Evolutionary conservation across 2,113 vertebrate species (phyloP).

Genomic region (Colossoma macropomum): DNA sequence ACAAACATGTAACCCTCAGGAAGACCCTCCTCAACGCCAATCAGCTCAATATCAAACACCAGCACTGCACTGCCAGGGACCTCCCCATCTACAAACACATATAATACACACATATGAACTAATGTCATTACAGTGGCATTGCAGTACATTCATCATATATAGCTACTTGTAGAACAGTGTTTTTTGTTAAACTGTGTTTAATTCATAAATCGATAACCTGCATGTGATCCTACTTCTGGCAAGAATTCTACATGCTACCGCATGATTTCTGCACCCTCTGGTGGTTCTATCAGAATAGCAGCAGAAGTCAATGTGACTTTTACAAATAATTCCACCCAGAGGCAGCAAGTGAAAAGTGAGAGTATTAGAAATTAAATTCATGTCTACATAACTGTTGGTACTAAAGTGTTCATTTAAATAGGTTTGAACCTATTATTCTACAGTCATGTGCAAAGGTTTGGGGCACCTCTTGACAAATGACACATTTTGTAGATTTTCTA

Average conservation of each 20-base stretch:
- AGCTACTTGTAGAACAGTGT: background rate
- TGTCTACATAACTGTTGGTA: no score
- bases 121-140: background rate
- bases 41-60: constrained; percentile 90
- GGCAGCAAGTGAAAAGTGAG: background rate
- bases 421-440: no score
- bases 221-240: background rate
- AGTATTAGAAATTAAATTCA: no score
- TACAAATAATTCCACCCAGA: no score
- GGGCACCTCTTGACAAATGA: no score
- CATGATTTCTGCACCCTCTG: background rate
- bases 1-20: constrained; percentile 99
- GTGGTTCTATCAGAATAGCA: background rate
- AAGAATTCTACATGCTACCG: background rate
- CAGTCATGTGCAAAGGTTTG: no score
- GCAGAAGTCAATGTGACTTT: background rate
- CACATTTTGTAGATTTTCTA: no score
- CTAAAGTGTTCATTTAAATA: no score
- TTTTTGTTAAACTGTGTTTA: background rate
- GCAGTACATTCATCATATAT: background rate
- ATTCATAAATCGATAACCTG: background rate
- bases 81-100: constrained; percentile 81
- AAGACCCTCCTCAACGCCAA: constrained; percentile 90
- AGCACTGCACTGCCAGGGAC: constrained; percentile 95
- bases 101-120: constrained; percentile 25